Base-by-base conservation (phyloP, 37 sponge, comb jelly and placozoan genomes). In the Beroe forskalii region DNA sequence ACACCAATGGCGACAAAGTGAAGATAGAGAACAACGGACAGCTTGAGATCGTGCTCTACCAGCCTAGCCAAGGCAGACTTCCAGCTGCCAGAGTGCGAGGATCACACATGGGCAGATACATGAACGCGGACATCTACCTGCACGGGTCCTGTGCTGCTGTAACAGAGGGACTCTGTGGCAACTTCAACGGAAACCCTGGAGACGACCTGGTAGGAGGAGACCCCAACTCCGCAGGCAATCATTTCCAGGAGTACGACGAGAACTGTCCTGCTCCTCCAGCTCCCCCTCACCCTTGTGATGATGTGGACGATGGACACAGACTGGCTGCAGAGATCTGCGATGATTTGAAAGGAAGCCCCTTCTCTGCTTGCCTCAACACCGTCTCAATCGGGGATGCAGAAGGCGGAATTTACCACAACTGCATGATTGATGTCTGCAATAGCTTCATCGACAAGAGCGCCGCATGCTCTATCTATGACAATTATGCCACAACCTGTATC, bases 231-330 rank as follows among this genome's bases (percentile, higher is more conserved):
- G 39, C 33, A 39, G 75, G 75, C 4, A 72, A 4, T 3, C 75
- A 36, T 33, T 30, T 30, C 40, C 20, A 72, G 40, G 2, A 35
- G 22, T 72, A 72, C 39, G 75, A 72, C 75, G 75, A 72, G 75
- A 6, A 3, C n/a, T n/a, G n/a, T n/a, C n/a, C n/a, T n/a, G n/a
- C n/a, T n/a, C n/a, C n/a, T n/a, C n/a, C n/a, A n/a, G 38, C 75
- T 72, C 75, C 75, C 4, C 75, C 75, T 33, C 75, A 72, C 40
- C 75, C 75, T 14, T 72, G 75, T 72, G 75, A 72, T 72, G 75
- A 72, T 33, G 40, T 72, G 22, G 2, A 4, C 22, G 9, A 33
- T 6, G 75, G 75, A 22, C 20, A 72, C 20, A 39, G 14, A 32
- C 4, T 3, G 1, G 75, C 75, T 35, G n/a, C n/a, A n/a, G n/a